Percentiles rank a stretch among this genome's conserved stretches.
Evolutionary conservation across 2,888 invertebrate genomes (phyloP).

Genomic region (Bellardia bayeri): DNA sequence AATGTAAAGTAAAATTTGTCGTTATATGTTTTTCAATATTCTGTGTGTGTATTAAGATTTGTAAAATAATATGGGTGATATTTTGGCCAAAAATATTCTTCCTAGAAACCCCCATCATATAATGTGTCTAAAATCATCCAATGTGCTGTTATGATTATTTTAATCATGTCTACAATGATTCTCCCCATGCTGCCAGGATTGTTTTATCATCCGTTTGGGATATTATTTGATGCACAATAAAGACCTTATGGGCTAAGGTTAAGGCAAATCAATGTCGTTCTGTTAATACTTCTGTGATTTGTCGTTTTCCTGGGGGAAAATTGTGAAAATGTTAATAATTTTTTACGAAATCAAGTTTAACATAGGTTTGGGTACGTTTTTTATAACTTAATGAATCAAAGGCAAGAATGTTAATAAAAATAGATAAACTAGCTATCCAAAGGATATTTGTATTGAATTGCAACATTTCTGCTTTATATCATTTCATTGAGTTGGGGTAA

Average conservation of each 20-base stretch:
- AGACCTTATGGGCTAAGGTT: neutral
- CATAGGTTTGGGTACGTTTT: neutral
- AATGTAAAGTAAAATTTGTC: too few species aligned
- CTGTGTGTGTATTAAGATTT: too few species aligned
- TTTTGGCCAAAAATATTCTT: neutral
- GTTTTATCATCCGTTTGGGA: neutral
- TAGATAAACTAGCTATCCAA: neutral
- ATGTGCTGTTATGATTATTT: slow-evolving; percentile 24
- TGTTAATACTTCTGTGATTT: slow-evolving; percentile 10
- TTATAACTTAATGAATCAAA: neutral
- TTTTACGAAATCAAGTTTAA: neutral
- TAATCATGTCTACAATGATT: slow-evolving; percentile 28
- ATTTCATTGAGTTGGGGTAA: neutral
- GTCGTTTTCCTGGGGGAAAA: neutral
- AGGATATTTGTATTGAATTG: neutral
- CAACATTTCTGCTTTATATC: neutral
- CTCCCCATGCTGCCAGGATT: neutral
- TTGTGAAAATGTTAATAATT: neutral
- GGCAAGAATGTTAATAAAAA: neutral
- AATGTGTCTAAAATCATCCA: slow-evolving; percentile 37
- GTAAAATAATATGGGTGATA: too few species aligned
- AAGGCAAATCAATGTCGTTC: neutral
- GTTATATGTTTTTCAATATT: too few species aligned
- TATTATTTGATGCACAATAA: neutral
- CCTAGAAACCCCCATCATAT: slow-evolving; percentile 10